These are phyloP conservation scores for Acomys russatus DNA, from an alignment of 2,797 vertebrate species.

Conservation along the genomic window DNA sequence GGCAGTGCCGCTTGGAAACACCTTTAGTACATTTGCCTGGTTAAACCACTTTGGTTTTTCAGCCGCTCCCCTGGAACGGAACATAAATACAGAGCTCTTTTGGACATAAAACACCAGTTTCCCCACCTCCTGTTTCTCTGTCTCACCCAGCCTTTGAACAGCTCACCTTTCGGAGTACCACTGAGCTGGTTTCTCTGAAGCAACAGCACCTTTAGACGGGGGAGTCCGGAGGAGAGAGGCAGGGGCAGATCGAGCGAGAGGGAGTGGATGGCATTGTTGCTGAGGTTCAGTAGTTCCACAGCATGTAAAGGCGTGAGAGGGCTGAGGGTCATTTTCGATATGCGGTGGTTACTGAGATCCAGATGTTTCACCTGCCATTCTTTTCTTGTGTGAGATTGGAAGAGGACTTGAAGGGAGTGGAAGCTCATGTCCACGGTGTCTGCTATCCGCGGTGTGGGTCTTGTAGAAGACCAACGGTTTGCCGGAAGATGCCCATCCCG, in stretches of 20 bases:
- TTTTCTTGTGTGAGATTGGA: constrained; percentile 70
- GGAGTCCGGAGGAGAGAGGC: constrained; percentile 83
- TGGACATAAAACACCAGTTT: neutral
- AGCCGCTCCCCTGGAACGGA: constrained; percentile 29
- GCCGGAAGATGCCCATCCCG: constrained; percentile 85
- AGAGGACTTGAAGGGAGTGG: constrained; percentile 85
- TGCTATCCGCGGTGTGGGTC: constrained; percentile 70
- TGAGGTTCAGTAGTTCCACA: constrained; percentile 86
- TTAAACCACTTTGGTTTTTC: constrained; percentile 35
- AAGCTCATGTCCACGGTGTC: constrained; percentile 89
- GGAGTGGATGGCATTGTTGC: constrained; percentile 75
- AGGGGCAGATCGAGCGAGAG: constrained; percentile 51
- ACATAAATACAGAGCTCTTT: constrained; percentile 22
- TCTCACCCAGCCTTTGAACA: neutral
- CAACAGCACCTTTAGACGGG: constrained; percentile 91
- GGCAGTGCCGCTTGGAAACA: neutral
- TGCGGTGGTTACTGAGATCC: constrained; percentile 91
- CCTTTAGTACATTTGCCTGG: neutral
- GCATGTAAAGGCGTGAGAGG: constrained; percentile 60
- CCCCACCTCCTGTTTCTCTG: neutral
- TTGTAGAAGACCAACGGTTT: constrained; percentile 89
- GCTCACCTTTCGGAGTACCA: constrained; percentile 91
- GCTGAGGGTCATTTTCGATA: constrained; percentile 89
- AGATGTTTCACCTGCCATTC: constrained; percentile 87
- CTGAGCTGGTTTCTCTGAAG: constrained; percentile 91